These are phyloP conservation scores for Cyrtorhinus lividipennis DNA, from an alignment of 1,140 invertebrate genomes.

Conservation along the genomic window DNA sequence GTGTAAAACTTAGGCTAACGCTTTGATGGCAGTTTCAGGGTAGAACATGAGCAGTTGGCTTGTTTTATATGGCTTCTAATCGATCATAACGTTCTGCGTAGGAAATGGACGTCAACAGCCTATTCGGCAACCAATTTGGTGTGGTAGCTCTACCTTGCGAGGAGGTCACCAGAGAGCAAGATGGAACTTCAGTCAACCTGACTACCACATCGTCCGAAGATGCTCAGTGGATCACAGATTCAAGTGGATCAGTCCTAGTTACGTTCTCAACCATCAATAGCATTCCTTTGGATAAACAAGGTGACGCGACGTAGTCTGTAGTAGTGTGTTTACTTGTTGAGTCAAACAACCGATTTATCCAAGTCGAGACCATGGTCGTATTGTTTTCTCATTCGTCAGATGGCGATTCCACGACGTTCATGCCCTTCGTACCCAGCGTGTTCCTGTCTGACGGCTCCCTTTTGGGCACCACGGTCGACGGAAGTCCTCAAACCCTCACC, in stretches of 20 bases:
- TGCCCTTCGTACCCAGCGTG: neutral
- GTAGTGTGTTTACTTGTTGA: too few relatives aligned
- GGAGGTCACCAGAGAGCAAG: neutral
- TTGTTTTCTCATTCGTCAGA: too few relatives aligned
- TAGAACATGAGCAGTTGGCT: too few relatives aligned
- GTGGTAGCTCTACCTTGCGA: conserved; percentile 1
- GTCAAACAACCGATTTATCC: too few relatives aligned
- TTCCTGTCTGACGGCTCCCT: neutral
- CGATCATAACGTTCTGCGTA: too few relatives aligned
- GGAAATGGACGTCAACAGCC: neutral
- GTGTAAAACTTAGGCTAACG: too few relatives aligned
- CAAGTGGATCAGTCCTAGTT: neutral
- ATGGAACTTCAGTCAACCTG: neutral
- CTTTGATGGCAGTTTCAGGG: too few relatives aligned
- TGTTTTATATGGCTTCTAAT: too few relatives aligned
- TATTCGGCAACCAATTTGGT: conserved; percentile 1
- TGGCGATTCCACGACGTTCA: neutral
- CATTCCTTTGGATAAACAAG: neutral
- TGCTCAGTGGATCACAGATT: neutral
- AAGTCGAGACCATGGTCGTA: too few relatives aligned
- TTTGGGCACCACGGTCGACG: neutral
- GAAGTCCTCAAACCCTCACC: neutral
- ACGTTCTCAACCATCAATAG: neutral
- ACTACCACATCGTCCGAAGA: neutral
- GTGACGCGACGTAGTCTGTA: too few relatives aligned